These are phyloP conservation scores for Nothocercus julius DNA, from an alignment of 2,113 vertebrate species.

Conservation along the genomic window DNA sequence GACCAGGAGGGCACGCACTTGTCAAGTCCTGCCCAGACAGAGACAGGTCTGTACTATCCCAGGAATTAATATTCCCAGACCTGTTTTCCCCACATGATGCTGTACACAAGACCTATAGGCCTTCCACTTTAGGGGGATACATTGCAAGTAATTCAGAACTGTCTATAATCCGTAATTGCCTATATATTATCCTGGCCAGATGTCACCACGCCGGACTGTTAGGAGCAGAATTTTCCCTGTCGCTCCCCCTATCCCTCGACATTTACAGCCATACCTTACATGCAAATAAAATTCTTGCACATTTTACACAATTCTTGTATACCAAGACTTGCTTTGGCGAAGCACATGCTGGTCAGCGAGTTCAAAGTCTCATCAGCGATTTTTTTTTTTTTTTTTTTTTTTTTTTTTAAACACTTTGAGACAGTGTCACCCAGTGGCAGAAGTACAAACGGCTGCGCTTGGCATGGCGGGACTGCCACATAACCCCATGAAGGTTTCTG, in stretches of 20 bases:
- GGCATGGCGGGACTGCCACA: neutral
- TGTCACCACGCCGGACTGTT: neutral
- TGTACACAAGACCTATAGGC: neutral
- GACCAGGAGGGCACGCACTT: neutral
- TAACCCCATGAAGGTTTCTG: fast-evolving
- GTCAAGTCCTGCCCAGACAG: neutral
- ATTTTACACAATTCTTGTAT: neutral
- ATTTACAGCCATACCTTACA: neutral
- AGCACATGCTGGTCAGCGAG: neutral
- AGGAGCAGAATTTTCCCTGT: neutral
- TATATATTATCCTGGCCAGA: neutral
- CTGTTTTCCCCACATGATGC: neutral
- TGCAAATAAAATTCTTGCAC: neutral
- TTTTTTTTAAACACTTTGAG: neutral
- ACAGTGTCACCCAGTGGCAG: conserved; percentile 67
- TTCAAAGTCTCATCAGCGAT: neutral
- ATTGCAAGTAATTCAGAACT: neutral
- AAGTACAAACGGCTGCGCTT: neutral
- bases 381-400: neutral
- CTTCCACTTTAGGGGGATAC: neutral
- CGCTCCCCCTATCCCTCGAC: neutral
- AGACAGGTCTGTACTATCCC: neutral
- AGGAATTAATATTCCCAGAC: neutral
- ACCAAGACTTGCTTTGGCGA: neutral
- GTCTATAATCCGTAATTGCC: neutral